Evolutionary conservation across 2,113 vertebrate genomes (phyloP).

Genomic region (Cavia aperea): DNA sequence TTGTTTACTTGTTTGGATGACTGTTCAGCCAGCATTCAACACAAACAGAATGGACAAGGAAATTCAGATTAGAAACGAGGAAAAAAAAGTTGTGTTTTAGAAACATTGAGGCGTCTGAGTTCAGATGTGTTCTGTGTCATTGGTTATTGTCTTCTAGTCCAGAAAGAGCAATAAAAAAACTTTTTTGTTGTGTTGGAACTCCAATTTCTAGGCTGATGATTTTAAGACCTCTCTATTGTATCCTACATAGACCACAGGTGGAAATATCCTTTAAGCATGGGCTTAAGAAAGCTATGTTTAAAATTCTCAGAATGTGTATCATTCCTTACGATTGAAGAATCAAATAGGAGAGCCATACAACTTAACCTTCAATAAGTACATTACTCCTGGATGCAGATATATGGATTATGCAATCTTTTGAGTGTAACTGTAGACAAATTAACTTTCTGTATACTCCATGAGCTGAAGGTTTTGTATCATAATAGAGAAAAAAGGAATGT

Average conservation of each 20-base stretch:
- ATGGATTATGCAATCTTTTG: background rate
- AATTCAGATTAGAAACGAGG: background rate
- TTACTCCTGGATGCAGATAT: background rate
- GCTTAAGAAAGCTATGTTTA: background rate
- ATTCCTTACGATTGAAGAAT: background rate
- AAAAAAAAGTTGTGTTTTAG: background rate
- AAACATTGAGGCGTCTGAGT: background rate
- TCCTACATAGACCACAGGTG: background rate
- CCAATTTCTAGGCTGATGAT: background rate
- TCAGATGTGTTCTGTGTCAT: background rate
- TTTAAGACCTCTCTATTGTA: background rate
- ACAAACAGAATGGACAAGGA: background rate
- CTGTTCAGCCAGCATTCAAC: background rate
- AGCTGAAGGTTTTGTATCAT: background rate
- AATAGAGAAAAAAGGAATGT: background rate
- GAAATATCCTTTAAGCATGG: background rate
- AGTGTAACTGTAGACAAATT: background rate
- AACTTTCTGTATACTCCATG: background rate
- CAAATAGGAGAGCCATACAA: background rate
- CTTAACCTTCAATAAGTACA: background rate
- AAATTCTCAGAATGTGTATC: background rate
- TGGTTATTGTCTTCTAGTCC: background rate
- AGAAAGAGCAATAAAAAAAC: background rate
- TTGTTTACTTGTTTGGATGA: background rate
- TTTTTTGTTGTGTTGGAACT: background rate